These are phyloP conservation scores for Strigamia maritima DNA, from an alignment of 2,888 invertebrate species.

Conservation along the genomic window DNA sequence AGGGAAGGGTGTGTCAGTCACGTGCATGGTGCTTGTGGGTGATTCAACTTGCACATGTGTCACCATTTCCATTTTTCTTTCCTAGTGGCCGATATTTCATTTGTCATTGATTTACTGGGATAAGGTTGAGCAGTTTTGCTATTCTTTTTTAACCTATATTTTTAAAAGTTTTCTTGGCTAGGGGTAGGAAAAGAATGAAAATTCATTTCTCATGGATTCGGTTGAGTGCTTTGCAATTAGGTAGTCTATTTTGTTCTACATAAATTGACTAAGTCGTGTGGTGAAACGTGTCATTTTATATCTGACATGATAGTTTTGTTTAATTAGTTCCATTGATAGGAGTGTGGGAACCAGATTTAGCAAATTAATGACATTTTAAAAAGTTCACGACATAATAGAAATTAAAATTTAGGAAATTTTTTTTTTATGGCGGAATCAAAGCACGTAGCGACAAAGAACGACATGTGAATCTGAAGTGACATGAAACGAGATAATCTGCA, in stretches of 20 bases:
- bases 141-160: conserved; percentile 12
- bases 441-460: neutral
- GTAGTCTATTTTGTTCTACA: conserved; percentile 3
- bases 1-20: conserved; percentile 30
- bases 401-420: too few relatives aligned
- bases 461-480: neutral
- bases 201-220: conserved; percentile 24
- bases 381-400: too few relatives aligned
- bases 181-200: neutral
- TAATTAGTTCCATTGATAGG: neutral
- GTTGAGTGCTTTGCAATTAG: conserved; percentile 23
- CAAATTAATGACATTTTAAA: too few relatives aligned
- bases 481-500: conserved; percentile 2
- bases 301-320: neutral
- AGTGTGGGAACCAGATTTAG: neutral
- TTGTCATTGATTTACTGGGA: conserved; percentile 18
- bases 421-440: too few relatives aligned
- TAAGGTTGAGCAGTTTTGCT: neutral
- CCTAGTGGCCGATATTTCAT: neutral
- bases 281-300: conserved; percentile 12
- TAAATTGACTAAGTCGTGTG: neutral
- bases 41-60: conserved; percentile 22
- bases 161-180: neutral
- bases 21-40: conserved; percentile 9
- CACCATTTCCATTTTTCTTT: neutral